These are phyloP conservation scores for Heterodera filipjevi DNA, from an alignment of 2,888 invertebrate species.

Conservation along the genomic window DNA sequence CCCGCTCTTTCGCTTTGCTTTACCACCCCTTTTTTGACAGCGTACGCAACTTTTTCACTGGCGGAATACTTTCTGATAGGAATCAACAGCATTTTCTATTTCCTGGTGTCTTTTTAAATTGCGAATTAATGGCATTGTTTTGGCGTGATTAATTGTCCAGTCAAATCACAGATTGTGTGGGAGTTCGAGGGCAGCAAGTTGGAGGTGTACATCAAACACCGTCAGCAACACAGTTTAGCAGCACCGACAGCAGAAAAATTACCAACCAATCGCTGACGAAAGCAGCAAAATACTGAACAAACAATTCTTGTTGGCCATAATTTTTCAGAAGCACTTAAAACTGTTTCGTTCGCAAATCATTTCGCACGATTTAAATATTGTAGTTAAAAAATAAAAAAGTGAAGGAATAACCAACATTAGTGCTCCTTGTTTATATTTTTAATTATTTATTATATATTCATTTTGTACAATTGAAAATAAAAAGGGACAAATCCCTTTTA, in stretches of 20 bases:
- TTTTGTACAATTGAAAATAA: neutral
- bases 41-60: slow-evolving; percentile 56
- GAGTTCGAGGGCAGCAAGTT: slow-evolving; percentile 45
- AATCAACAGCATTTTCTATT: slow-evolving; percentile 58
- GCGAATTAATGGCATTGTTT: too few relatives aligned
- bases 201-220: slow-evolving; percentile 28
- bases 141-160: neutral
- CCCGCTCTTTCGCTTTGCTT: slow-evolving; percentile 1
- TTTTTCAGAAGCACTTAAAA: too few relatives aligned
- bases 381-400: too few relatives aligned
- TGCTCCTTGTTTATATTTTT: neutral
- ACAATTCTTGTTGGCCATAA: too few relatives aligned
- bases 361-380: too few relatives aligned
- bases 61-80: slow-evolving; percentile 60
- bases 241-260: neutral
- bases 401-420: too few relatives aligned
- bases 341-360: too few relatives aligned
- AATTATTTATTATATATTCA: neutral
- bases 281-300: too few relatives aligned
- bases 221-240: neutral
- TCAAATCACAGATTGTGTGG: slow-evolving; percentile 28
- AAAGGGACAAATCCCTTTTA: too few relatives aligned
- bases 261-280: neutral
- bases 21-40: slow-evolving; percentile 38
- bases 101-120: slow-evolving; percentile 30